A percentile compares a stretch with the other conserved stretches of the same genome.
Evolutionary conservation across 2,797 vertebrate genomes (phyloP).

Genomic region (Cyclura pinguis): DNA sequence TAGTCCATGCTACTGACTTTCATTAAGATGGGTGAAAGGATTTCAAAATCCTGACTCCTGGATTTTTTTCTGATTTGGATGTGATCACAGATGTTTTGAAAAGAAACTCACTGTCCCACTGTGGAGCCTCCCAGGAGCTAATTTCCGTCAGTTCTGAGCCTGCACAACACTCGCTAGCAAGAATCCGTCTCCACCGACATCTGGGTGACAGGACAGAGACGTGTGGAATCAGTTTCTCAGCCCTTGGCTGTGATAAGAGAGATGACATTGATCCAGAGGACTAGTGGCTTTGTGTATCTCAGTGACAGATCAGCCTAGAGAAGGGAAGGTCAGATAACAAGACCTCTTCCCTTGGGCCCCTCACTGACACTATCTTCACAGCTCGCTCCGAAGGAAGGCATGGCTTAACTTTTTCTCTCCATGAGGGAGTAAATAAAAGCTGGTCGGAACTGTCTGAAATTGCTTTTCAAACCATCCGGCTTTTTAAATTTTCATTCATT

Average conservation of each 20-base stretch:
- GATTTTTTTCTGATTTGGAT: neutral
- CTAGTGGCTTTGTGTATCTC: conserved; percentile 40
- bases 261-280: conserved; percentile 9
- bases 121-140: neutral
- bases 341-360: neutral
- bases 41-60: neutral
- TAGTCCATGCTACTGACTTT: neutral
- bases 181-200: conserved; percentile 20
- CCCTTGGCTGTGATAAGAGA: conserved; percentile 44
- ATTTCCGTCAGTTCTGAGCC: neutral
- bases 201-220: conserved; percentile 33
- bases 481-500: neutral
- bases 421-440: neutral
- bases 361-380: neutral
- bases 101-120: no score
- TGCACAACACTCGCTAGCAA: neutral
- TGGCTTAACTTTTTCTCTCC: neutral
- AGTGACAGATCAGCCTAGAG: conserved; percentile 3
- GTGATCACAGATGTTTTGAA: neutral
- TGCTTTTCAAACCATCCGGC: neutral
- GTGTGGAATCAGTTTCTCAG: conserved; percentile 52
- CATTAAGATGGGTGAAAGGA: neutral
- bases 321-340: neutral
- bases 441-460: neutral
- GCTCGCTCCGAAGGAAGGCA: neutral